Evolutionary conservation across 1,140 invertebrate species (phyloP).

Genomic region (Hypothenemus hampei): DNA sequence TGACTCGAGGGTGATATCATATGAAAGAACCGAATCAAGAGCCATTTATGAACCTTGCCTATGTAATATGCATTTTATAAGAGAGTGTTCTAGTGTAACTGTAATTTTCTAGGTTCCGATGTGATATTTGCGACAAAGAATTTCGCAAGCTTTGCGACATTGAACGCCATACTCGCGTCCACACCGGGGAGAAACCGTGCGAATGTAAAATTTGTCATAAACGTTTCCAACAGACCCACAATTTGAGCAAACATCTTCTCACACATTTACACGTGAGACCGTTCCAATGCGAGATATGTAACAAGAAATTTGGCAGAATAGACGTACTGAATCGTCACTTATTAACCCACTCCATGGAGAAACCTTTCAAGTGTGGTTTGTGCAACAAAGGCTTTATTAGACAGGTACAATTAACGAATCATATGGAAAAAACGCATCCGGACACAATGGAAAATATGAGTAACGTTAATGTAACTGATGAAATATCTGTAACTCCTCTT

Average conservation of each 20-base stretch:
- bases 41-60: too few relatives aligned
- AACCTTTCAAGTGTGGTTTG: conserved; percentile 34
- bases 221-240: conserved; percentile 79
- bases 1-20: too few relatives aligned
- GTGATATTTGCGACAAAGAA: conserved; percentile 34
- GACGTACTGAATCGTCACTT: conserved; percentile 41
- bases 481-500: neutral
- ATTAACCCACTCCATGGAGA: conserved; percentile 38
- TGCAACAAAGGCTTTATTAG: conserved; percentile 39
- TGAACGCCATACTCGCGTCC: conserved; percentile 42
- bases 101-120: conserved; percentile 27
- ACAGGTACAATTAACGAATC: conserved; percentile 24
- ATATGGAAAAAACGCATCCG: conserved; percentile 22
- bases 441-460: neutral
- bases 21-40: too few relatives aligned
- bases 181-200: conserved; percentile 61
- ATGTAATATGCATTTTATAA: too few relatives aligned
- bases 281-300: conserved; percentile 69
- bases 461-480: neutral
- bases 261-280: conserved; percentile 69
- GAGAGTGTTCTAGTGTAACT: too few relatives aligned
- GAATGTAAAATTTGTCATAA: conserved; percentile 69
- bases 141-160: conserved; percentile 41
- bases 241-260: conserved; percentile 77
- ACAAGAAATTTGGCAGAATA: conserved; percentile 37